phyloP scores from a whole-genome alignment of 2,113 vertebrate species.

The Tor tambroides region DNA sequence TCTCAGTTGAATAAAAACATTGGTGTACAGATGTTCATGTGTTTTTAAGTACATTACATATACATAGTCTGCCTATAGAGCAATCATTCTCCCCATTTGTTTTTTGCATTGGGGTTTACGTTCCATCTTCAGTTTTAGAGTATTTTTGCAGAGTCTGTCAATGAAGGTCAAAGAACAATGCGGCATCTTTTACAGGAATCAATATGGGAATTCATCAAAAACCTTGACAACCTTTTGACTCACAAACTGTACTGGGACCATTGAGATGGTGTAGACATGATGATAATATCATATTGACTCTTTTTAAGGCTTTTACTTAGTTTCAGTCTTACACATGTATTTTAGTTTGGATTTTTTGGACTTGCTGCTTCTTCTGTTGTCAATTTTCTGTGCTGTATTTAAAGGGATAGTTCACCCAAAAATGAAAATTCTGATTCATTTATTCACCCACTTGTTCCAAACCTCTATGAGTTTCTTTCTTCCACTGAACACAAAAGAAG shows the following conservation, averaged over 20 bases:
- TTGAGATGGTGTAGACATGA: neutral
- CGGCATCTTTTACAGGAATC: conserved; percentile 3
- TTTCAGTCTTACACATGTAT: neutral
- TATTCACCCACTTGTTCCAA: no score
- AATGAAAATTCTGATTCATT: no score
- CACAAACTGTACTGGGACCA: neutral
- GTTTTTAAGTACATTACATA: neutral
- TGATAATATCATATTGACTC: neutral
- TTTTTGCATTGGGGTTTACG: neutral
- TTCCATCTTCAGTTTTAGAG: neutral
- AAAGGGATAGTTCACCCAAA: no score
- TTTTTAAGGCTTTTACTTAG: neutral
- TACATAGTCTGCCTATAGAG: neutral
- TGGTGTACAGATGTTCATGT: neutral
- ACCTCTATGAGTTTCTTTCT: no score
- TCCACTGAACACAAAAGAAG: no score
- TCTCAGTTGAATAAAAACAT: neutral
- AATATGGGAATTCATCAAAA: conserved; percentile 4
- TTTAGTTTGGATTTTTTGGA: neutral
- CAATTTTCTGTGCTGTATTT: neutral
- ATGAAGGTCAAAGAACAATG: conserved; percentile 16
- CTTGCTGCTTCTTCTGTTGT: neutral
- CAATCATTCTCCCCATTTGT: neutral
- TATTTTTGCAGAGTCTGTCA: neutral
- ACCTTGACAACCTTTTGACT: neutral